Percentiles rank a stretch among this genome's conserved stretches.
Conservation (phyloP, 2,888 invertebrate species). For the Drosophila antonietae region DNA sequence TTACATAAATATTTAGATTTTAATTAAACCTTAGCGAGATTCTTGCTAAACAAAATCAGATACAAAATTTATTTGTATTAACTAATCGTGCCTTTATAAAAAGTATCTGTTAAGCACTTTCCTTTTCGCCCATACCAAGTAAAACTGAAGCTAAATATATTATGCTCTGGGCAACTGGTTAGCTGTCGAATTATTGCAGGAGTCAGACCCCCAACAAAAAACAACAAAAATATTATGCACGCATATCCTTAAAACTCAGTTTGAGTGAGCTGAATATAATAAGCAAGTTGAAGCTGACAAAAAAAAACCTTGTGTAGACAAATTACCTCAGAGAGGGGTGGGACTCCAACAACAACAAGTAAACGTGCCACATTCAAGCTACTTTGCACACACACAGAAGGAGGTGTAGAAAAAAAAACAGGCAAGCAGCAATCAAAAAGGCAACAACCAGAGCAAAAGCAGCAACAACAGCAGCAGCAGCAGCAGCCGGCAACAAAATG, state of each 20-base stretch:
- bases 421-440: conserved; percentile 50
- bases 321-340: conserved; percentile 38
- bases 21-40: neutral
- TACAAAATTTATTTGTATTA: neutral
- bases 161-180: conserved; percentile 12
- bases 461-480: conserved; percentile 8
- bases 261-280: conserved; percentile 23
- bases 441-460: conserved; percentile 29
- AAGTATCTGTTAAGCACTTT: conserved; percentile 10
- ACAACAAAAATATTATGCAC: conserved; percentile 11
- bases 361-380: conserved; percentile 79
- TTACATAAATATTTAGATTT: no score
- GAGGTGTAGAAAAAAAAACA: conserved; percentile 33
- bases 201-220: conserved; percentile 3
- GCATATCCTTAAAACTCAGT: conserved; percentile 27
- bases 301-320: conserved; percentile 56
- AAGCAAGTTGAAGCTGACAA: conserved; percentile 39
- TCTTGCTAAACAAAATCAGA: neutral
- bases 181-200: conserved; percentile 21
- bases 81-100: neutral
- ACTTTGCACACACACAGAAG: conserved; percentile 48
- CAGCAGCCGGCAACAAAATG: conserved; percentile 52
- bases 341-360: neutral
- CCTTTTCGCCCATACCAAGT: neutral
- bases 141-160: neutral